These are phyloP conservation scores for Uropetala carovei DNA, from an alignment of 2,888 invertebrate genomes.

Conservation along the genomic window DNA sequence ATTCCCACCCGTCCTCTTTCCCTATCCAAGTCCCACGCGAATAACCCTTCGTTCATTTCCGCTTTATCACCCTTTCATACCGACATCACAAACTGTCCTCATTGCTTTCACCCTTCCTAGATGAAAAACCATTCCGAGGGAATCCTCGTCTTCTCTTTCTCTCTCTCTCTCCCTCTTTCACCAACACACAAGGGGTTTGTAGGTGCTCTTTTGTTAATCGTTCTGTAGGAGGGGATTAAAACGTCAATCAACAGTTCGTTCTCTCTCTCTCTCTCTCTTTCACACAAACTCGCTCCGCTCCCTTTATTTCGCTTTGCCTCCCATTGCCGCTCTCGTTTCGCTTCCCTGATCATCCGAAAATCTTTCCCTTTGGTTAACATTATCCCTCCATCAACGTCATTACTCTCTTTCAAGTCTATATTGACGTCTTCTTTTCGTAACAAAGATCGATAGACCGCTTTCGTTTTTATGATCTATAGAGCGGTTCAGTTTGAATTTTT, in stretches of 20 bases:
- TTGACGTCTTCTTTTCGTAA: neutral
- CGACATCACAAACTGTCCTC: neutral
- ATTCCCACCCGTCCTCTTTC: neutral
- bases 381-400: neutral
- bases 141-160: neutral
- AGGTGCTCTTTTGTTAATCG: neutral
- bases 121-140: neutral
- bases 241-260: neutral
- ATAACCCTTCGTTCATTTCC: neutral
- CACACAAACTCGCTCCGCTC: too few species aligned
- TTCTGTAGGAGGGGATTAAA: neutral
- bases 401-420: neutral
- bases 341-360: neutral
- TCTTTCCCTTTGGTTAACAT: conserved; percentile 1
- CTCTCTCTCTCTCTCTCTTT: neutral
- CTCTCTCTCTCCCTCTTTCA: neutral
- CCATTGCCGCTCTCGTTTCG: neutral
- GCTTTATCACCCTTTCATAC: neutral
- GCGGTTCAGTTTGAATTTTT: neutral
- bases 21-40: neutral
- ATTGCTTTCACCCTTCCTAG: neutral
- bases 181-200: neutral
- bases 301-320: neutral
- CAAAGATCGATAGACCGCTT: neutral
- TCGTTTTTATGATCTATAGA: neutral